phyloP scores from a whole-genome alignment of 2,113 vertebrate genomes.

The Halcyon senegalensis region DNA sequence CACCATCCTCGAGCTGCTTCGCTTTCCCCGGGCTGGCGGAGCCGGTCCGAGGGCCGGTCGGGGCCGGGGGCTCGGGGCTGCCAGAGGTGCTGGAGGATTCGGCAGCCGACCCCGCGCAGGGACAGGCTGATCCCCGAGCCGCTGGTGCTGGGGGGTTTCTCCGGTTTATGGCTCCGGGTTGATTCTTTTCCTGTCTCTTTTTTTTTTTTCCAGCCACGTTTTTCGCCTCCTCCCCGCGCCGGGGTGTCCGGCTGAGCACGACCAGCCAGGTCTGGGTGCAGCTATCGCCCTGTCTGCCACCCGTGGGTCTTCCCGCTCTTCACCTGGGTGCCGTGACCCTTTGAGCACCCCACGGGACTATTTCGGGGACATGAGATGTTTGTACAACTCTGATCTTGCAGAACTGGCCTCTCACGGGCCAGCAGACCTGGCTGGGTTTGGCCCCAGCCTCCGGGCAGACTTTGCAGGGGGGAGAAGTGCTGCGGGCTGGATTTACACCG shows the following conservation, averaged over 20 bases:
- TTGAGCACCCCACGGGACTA: background rate
- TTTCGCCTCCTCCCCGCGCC: background rate
- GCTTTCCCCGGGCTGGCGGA: background rate
- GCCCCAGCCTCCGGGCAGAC: background rate
- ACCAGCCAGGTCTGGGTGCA: background rate
- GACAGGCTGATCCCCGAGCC: background rate
- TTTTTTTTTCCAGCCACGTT: background rate
- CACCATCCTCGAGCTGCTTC: accelerated
- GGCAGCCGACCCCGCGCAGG: background rate
- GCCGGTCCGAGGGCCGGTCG: background rate
- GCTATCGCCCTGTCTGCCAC: accelerated
- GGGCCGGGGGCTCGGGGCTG: background rate
- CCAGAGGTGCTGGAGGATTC: background rate
- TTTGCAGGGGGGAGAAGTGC: background rate
- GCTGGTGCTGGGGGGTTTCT: background rate
- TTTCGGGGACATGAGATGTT: background rate
- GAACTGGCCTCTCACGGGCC: accelerated
- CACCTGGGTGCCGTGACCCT: accelerated
- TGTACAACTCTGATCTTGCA: background rate
- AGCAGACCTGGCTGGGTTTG: background rate
- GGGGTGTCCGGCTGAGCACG: accelerated
- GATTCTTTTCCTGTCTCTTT: background rate
- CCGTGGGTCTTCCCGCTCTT: background rate
- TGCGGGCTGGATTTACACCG: background rate
- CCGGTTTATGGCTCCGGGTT: background rate